These are phyloP conservation scores for Gallirallus australis DNA, from an alignment of 2,797 vertebrate species.

Conservation along the genomic window DNA sequence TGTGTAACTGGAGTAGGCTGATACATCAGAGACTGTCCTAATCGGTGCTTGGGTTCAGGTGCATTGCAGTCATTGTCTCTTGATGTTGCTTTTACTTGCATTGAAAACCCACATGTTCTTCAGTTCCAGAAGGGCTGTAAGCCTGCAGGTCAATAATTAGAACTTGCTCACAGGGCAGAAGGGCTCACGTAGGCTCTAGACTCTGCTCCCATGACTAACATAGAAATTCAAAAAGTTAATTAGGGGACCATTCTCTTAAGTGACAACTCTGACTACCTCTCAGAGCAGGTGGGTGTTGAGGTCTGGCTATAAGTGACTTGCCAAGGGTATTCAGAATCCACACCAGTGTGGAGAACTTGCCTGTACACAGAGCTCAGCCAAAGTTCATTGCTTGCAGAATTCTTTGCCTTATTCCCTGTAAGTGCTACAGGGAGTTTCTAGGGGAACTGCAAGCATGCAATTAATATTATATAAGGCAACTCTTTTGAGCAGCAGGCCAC, in stretches of 20 bases:
- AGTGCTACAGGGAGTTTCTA: background rate
- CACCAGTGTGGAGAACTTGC: background rate
- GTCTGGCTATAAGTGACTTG: background rate
- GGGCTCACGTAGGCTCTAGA: background rate
- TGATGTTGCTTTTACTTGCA: background rate
- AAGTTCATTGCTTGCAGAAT: background rate
- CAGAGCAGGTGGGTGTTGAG: background rate
- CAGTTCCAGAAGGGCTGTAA: background rate
- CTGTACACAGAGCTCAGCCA: background rate
- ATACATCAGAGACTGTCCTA: background rate
- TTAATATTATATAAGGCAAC: background rate
- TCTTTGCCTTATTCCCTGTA: background rate
- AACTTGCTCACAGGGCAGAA: background rate
- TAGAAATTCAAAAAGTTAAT: background rate
- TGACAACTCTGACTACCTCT: background rate
- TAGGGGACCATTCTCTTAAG: background rate
- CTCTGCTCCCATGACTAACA: background rate
- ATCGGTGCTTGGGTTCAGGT: background rate
- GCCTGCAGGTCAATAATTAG: background rate
- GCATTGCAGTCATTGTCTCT: background rate
- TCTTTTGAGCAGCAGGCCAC: background rate
- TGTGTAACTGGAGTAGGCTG: background rate
- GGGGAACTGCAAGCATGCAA: background rate
- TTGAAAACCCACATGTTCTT: background rate
- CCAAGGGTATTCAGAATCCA: background rate